These are phyloP conservation scores for Polylopha cassiicola DNA, from an alignment of 2,888 invertebrate genomes.

Conservation along the genomic window DNA sequence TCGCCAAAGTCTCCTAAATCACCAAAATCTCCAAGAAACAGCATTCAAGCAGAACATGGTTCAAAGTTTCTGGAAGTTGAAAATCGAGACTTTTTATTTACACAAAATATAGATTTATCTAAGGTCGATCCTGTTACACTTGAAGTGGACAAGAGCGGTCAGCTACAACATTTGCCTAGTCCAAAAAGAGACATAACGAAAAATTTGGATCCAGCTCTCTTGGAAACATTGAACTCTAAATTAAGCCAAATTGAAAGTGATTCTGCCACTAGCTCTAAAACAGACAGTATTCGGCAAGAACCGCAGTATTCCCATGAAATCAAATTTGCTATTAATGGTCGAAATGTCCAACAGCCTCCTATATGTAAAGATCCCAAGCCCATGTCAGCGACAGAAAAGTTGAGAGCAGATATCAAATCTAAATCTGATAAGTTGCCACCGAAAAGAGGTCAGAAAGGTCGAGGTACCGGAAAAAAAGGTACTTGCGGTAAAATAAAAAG, in stretches of 20 bases:
- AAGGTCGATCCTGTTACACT: conserved; percentile 84
- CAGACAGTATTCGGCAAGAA: conserved; percentile 81
- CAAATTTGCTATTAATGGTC: conserved; percentile 71
- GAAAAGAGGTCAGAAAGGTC: conserved; percentile 79
- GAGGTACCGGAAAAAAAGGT: conserved; percentile 78
- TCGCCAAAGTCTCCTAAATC: conserved; percentile 79
- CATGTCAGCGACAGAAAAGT: conserved; percentile 67
- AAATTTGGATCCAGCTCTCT: conserved; percentile 80
- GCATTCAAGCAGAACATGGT: conserved; percentile 53
- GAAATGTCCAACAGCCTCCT: conserved; percentile 59
- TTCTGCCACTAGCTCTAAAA: conserved; percentile 84
- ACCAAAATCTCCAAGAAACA: conserved; percentile 72
- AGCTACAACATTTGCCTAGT: conserved; percentile 80
- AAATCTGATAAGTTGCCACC: conserved; percentile 80
- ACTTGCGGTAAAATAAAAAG: conserved; percentile 77
- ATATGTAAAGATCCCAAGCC: conserved; percentile 63
- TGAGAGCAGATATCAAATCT: conserved; percentile 72
- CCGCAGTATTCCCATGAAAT: conserved; percentile 73
- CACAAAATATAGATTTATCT: conserved; percentile 85
- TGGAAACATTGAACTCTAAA: conserved; percentile 84
- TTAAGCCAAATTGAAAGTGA: conserved; percentile 86
- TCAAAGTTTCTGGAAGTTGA: conserved; percentile 73
- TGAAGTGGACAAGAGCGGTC: conserved; percentile 81
- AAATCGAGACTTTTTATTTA: conserved; percentile 81
- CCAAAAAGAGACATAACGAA: conserved; percentile 84